phyloP scores from a whole-genome alignment of 1,140 invertebrate genomes.

The Drosophila bipectinata region DNA sequence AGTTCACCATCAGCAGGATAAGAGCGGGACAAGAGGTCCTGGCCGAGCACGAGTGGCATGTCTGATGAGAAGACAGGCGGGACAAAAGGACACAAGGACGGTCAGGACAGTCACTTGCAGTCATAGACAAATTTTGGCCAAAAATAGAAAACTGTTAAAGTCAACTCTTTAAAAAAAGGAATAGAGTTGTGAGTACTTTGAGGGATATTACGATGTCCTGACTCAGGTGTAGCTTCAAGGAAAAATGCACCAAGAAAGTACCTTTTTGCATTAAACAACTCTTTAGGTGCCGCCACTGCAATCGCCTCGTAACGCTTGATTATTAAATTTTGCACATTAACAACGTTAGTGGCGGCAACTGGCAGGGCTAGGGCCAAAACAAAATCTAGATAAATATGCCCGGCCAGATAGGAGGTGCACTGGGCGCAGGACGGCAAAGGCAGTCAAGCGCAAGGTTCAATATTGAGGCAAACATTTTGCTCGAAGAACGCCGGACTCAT shows the following conservation, averaged over 20 bases:
- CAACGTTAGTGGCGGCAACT: conserved; percentile 43
- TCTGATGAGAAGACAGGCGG: conserved; percentile 29
- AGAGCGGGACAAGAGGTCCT: conserved; percentile 25
- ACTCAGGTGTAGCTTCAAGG: background rate
- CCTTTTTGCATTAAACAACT: conserved; percentile 74
- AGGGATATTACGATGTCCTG: background rate
- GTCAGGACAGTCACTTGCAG: conserved; percentile 67
- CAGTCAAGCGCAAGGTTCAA: conserved; percentile 76
- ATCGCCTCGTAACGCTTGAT: conserved; percentile 67
- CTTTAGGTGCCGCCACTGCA: conserved; percentile 56
- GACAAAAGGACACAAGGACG: conserved; percentile 13
- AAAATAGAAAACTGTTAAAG: conserved; percentile 43
- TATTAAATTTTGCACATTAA: conserved; percentile 82
- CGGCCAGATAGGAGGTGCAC: conserved; percentile 39
- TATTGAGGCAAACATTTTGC: conserved; percentile 69
- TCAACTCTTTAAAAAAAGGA: conserved; percentile 49
- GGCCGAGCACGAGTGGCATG: conserved; percentile 23
- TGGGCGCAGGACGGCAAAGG: background rate
- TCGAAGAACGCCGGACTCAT: conserved; percentile 38
- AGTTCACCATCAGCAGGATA: conserved; percentile 53
- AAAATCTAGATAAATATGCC: conserved; percentile 81
- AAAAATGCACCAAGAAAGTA: conserved; percentile 41
- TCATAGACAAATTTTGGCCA: conserved; percentile 57
- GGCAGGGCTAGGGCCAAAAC: conserved; percentile 42
- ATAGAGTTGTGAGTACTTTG: background rate